phyloP scores from a whole-genome alignment of 1,140 invertebrate genomes.

The Oryzaephilus surinamensis region DNA sequence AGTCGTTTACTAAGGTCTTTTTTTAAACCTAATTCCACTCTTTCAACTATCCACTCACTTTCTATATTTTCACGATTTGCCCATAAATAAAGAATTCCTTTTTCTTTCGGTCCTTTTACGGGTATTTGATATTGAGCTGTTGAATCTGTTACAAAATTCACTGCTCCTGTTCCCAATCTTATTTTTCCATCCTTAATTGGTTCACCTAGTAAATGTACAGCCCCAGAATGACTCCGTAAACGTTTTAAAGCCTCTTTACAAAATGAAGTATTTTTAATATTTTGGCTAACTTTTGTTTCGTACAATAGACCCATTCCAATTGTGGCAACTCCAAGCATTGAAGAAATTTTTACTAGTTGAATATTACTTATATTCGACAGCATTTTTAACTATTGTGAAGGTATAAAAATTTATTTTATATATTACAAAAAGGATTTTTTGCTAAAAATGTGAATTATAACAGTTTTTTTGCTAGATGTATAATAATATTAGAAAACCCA shows the following conservation, averaged over 20 bases:
- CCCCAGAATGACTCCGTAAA: slow-evolving; percentile 42
- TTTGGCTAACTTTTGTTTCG: too few species aligned
- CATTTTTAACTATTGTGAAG: too few species aligned
- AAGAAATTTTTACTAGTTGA: too few species aligned
- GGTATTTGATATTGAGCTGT: slow-evolving; percentile 48
- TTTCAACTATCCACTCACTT: slow-evolving; percentile 39
- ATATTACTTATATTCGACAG: too few species aligned
- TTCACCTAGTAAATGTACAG: slow-evolving; percentile 48
- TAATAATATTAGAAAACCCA: too few species aligned
- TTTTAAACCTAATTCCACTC: slow-evolving; percentile 44
- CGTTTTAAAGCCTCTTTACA: slow-evolving; percentile 46
- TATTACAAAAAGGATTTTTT: too few species aligned
- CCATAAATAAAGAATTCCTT: slow-evolving; percentile 45
- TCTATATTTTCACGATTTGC: slow-evolving; percentile 34
- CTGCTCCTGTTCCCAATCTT: slow-evolving; percentile 42
- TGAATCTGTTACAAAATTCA: slow-evolving; percentile 42
- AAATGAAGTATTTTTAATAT: too few species aligned
- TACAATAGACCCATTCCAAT: too few species aligned
- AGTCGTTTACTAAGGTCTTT: slow-evolving; percentile 40
- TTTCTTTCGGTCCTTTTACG: slow-evolving; percentile 48
- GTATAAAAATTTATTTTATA: too few species aligned
- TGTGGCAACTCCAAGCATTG: too few species aligned
- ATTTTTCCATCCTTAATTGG: slow-evolving; percentile 50
- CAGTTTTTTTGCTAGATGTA: too few species aligned
- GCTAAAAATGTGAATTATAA: too few species aligned